These are phyloP conservation scores for Heliconius nattereri DNA, from an alignment of 1,140 invertebrate species.

Conservation along the genomic window DNA sequence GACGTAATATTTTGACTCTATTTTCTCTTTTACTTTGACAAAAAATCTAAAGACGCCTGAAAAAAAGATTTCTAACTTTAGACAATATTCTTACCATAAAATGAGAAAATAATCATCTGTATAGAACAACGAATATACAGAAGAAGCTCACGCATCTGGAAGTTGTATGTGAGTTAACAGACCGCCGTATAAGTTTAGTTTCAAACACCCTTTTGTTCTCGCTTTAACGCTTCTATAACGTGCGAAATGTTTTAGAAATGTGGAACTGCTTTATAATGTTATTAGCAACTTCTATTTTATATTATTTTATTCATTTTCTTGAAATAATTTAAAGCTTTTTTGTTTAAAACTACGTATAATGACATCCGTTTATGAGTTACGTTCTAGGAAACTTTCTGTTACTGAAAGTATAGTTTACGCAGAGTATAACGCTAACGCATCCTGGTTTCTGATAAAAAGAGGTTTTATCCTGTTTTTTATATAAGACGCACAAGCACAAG, in stretches of 20 bases:
- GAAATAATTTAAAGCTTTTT: not conserved
- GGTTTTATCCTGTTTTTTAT: no score
- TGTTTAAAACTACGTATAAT: not conserved
- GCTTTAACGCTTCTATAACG: slow-evolving; percentile 18
- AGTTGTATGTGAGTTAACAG: slow-evolving; percentile 11
- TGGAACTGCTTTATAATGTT: slow-evolving; percentile 1
- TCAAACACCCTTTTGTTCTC: slow-evolving; percentile 19
- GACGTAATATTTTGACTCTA: no score
- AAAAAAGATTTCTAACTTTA: not conserved
- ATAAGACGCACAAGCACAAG: no score
- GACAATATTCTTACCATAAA: not conserved
- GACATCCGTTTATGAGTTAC: not conserved
- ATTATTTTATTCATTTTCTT: not conserved
- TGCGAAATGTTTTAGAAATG: slow-evolving; percentile 2
- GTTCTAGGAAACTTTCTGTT: no score
- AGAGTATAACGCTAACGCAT: no score
- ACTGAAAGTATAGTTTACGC: no score
- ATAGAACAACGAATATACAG: not conserved
- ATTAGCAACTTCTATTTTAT: not conserved
- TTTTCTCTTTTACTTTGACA: no score
- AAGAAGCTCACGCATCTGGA: slow-evolving; percentile 30
- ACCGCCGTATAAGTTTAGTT: slow-evolving; percentile 17
- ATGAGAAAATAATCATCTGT: not conserved
- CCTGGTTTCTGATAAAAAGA: no score
- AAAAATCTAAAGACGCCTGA: no score